These are phyloP conservation scores for Gila orcuttii DNA, from an alignment of 2,113 vertebrate species.

Conservation along the genomic window DNA sequence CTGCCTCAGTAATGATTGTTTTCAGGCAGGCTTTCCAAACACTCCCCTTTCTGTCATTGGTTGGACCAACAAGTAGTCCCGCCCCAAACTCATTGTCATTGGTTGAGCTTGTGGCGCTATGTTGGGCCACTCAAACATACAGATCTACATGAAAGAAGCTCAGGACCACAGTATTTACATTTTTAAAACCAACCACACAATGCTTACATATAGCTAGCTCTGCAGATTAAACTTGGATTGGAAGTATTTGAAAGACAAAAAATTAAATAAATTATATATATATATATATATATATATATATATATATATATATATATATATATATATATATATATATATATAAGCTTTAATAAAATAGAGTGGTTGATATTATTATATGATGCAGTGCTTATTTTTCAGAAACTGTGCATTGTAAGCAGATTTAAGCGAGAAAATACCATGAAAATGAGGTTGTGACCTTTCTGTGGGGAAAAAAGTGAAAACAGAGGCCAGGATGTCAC, in stretches of 20 bases:
- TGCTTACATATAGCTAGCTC: background rate
- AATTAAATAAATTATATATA: too few species aligned
- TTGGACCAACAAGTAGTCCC: too few species aligned
- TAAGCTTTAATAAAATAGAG: slow-evolving; percentile 35
- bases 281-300: background rate
- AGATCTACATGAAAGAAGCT: too few species aligned
- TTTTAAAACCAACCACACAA: too few species aligned
- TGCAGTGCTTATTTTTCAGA: slow-evolving; percentile 6
- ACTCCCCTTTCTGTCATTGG: too few species aligned
- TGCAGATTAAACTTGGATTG: background rate
- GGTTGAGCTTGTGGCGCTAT: too few species aligned
- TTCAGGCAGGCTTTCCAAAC: too few species aligned
- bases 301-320: too few species aligned
- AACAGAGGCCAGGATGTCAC: slow-evolving; percentile 56
- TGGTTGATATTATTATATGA: background rate
- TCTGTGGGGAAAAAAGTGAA: slow-evolving; percentile 39
- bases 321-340: background rate
- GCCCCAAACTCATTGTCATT: too few species aligned
- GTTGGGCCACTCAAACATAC: too few species aligned
- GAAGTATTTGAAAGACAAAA: background rate
- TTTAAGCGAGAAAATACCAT: slow-evolving; percentile 53
- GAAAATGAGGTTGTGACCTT: slow-evolving; percentile 58
- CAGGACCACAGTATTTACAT: too few species aligned
- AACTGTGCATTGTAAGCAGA: slow-evolving; percentile 53
- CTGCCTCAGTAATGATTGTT: too few species aligned